These are phyloP conservation scores for Anguilla rostrata DNA, from an alignment of 2,113 vertebrate genomes.

Conservation along the genomic window DNA sequence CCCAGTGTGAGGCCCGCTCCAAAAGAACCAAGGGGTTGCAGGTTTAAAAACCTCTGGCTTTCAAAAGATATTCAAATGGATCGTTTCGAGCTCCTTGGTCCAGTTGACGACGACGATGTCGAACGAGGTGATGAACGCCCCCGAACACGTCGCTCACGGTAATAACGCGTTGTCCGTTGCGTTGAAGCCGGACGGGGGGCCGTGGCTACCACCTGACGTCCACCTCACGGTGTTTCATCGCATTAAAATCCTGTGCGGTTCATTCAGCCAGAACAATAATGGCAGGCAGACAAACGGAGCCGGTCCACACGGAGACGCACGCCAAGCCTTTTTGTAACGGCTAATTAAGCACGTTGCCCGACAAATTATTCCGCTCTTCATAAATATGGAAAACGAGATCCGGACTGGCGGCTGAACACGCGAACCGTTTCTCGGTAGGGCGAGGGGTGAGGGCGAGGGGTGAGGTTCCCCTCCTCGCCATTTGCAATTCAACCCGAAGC, in stretches of 20 bases:
- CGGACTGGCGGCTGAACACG: too few species aligned
- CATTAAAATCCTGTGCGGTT: neutral
- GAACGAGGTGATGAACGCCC: too few species aligned
- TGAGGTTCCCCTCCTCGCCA: neutral
- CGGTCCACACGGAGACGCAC: neutral
- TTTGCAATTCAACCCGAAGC: neutral
- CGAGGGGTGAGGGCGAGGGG: neutral
- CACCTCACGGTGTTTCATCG: neutral
- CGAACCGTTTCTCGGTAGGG: neutral
- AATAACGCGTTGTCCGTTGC: neutral
- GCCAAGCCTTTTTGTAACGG: neutral
- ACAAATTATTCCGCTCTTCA: neutral
- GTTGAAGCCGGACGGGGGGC: neutral
- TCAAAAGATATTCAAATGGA: too few species aligned
- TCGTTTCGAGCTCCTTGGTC: too few species aligned
- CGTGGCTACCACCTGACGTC: neutral
- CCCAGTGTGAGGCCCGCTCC: too few species aligned
- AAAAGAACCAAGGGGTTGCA: too few species aligned
- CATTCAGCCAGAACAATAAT: neutral
- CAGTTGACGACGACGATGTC: too few species aligned
- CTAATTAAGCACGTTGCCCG: neutral
- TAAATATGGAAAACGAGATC: constrained; percentile 7
- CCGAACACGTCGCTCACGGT: too few species aligned
- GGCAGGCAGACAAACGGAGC: neutral
- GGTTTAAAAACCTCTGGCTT: too few species aligned